Evolutionary conservation across 2,797 vertebrate genomes (phyloP), one percentile per base, ranked within the genome.

Genomic region (Pipistrellus nathusii): DNA sequence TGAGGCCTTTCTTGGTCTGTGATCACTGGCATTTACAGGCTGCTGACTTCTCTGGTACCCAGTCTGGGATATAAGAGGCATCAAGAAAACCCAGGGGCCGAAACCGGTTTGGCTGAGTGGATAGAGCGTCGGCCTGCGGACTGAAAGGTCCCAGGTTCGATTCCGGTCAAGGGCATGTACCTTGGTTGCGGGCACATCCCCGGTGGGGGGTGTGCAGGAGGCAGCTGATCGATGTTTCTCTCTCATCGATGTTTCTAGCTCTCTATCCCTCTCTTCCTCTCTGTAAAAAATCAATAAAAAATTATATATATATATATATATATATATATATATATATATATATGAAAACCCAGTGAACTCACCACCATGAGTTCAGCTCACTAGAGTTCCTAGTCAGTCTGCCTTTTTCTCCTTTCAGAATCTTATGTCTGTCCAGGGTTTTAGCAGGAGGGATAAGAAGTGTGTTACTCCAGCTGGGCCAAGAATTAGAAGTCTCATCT

Each of bases 381-480:
- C 62, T 69, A 55, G 48, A 35, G 55, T 91, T 84, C n/a, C 25
- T 91, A 84, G 11, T 46, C n/a, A 88, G 55, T 59, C 44, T 92
- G 71, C 2, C 9, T 48, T 68, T 93, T 96, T 68, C 38, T 87
- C 53, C 51, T 89, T 93, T 89, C 73, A 86, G 66, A 71, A 35
- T 66, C 82, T 75, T 76, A 72, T 41, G 55, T n/a, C 85, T 85
- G 20, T 32, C 48, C 48, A 81, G 20, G 51, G 55, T 62, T 92
- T 95, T 91, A 76, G 41, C 38, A 38, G 51, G 68, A 94, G 55
- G 32, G 93, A 68, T 76, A 91, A 30, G 51, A 95, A 91, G 85
- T 57, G 8, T 77, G 8, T 93, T 88, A 71, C 17, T 91, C 30
- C 66, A 72, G 27, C 32, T 85, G 85, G 25, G 27, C 53, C 62